These are phyloP conservation scores for Stegana nigrithorax DNA, from an alignment of 2,888 invertebrate genomes.

Conservation along the genomic window DNA sequence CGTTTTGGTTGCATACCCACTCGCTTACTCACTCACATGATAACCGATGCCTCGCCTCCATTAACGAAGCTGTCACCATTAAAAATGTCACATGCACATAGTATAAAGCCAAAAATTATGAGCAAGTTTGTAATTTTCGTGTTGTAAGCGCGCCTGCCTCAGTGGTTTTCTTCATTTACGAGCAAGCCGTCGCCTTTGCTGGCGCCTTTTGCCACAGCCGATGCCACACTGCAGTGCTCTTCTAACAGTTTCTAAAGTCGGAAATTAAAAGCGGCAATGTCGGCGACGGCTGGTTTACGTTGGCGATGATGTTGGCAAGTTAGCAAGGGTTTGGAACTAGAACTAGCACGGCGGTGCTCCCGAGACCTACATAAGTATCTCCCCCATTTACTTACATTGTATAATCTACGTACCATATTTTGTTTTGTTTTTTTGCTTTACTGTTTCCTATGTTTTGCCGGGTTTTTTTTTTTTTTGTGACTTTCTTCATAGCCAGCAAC, in stretches of 20 bases:
- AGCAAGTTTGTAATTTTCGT: conserved; percentile 36
- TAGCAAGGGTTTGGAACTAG: not conserved
- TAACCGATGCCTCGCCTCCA: too few relatives aligned
- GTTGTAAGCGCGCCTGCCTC: not conserved
- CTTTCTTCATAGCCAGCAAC: not conserved
- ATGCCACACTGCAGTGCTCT: not conserved
- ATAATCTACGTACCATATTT: too few relatives aligned
- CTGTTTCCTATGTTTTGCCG: too few relatives aligned
- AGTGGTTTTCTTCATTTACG: conserved; percentile 14
- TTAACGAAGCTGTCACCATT: too few relatives aligned
- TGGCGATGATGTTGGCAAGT: not conserved
- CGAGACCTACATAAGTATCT: conserved; percentile 8
- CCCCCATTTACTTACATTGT: too few relatives aligned
- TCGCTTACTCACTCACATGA: too few relatives aligned
- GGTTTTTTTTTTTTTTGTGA: not conserved
- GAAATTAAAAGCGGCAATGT: conserved; percentile 18
- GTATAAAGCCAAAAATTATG: conserved; percentile 34
- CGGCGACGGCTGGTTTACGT: too few relatives aligned
- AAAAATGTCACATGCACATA: conserved; percentile 7
- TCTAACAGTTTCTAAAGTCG: not conserved
- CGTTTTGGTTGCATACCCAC: too few relatives aligned
- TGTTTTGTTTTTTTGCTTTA: too few relatives aligned
- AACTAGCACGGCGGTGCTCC: not conserved
- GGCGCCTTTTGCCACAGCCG: not conserved
- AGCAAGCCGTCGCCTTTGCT: not conserved